Conservation (phyloP, 2,797 vertebrate genomes). For the Tangara arthus region DNA sequence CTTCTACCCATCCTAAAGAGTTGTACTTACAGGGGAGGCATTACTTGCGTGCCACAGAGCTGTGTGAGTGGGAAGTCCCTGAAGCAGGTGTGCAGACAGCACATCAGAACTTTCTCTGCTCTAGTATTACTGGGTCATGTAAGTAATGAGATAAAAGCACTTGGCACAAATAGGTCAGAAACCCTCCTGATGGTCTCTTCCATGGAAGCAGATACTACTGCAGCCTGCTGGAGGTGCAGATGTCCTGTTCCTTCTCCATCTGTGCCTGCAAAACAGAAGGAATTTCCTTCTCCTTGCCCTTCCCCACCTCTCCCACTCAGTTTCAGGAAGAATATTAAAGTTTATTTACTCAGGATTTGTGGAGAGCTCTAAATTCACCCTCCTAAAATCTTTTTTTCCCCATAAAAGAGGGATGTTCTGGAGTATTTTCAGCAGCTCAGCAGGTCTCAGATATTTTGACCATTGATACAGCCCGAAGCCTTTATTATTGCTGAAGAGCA, state of each 20-base stretch:
- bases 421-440: background rate
- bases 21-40: too few species aligned
- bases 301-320: background rate
- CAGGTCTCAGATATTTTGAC: background rate
- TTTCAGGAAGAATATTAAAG: background rate
- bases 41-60: background rate
- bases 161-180: conserved; percentile 52
- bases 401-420: background rate
- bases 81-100: background rate
- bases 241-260: conserved; percentile 35
- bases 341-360: background rate
- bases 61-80: background rate
- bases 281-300: conserved; percentile 6
- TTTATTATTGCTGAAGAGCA: background rate
- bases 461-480: background rate
- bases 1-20: background rate
- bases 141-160: conserved; percentile 1
- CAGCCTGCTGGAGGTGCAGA: background rate
- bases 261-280: background rate
- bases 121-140: background rate
- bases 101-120: background rate
- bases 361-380: background rate
- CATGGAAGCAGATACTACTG: background rate
- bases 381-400: background rate
- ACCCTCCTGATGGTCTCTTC: background rate